Percentiles rank a stretch among this genome's conserved stretches.
Conservation (phyloP, 2,888 invertebrate species). For the Timandra comae region DNA sequence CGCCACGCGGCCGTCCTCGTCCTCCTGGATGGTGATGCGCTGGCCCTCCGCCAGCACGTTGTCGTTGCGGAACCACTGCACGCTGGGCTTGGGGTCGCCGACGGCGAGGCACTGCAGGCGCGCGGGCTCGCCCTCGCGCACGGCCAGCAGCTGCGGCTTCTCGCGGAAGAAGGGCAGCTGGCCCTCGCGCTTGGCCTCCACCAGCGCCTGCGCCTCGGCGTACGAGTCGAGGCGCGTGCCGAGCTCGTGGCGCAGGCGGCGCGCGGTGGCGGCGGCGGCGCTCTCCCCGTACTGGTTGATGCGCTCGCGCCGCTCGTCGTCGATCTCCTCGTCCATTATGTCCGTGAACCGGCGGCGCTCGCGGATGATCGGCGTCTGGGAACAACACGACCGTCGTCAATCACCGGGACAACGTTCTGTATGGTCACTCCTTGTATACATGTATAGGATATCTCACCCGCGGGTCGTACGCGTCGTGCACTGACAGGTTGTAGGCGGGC, state of each 20-base stretch:
- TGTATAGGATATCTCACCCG: no score
- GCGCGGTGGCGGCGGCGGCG: slow-evolving; percentile 83
- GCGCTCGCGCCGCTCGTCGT: slow-evolving; percentile 89
- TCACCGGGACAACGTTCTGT: slow-evolving; percentile 4
- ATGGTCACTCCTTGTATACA: not conserved
- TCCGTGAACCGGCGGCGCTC: slow-evolving; percentile 95
- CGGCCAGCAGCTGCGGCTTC: slow-evolving; percentile 89
- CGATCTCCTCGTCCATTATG: slow-evolving; percentile 96
- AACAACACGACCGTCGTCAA: not conserved
- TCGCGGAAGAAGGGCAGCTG: slow-evolving; percentile 93
- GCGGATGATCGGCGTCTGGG: slow-evolving; percentile 88
- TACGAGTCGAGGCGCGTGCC: slow-evolving; percentile 84
- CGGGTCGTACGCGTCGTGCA: slow-evolving; percentile 87
- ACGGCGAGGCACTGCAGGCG: slow-evolving; percentile 89
- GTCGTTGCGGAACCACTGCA: slow-evolving; percentile 96
- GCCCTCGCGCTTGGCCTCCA: slow-evolving; percentile 86
- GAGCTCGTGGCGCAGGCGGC: slow-evolving; percentile 89
- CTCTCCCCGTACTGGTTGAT: slow-evolving; percentile 87
- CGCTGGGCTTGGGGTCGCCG: slow-evolving; percentile 89
- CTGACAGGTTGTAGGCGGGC: slow-evolving; percentile 80
- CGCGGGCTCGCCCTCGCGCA: slow-evolving; percentile 83
- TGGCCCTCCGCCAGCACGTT: slow-evolving; percentile 85
- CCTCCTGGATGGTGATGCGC: slow-evolving; percentile 84
- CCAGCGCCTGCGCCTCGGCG: slow-evolving; percentile 90
- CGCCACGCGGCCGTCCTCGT: slow-evolving; percentile 87